phyloP scores from a whole-genome alignment of 2,113 vertebrate genomes.

The Prinia subflava region DNA sequence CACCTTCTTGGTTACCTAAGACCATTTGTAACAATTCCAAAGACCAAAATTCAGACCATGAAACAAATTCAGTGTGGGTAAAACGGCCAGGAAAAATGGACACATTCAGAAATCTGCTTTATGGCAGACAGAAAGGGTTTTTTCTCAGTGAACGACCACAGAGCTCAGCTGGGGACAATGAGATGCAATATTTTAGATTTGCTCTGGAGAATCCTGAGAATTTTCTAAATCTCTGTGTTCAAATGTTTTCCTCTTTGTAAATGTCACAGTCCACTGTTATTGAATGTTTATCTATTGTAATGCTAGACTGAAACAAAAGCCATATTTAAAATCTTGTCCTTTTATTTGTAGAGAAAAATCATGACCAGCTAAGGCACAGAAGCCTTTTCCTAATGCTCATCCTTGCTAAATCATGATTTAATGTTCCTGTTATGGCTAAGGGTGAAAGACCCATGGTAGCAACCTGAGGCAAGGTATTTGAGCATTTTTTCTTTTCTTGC shows the following conservation, averaged over 20 bases:
- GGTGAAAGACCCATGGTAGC: not conserved
- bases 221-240: not conserved
- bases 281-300: slow-evolving; percentile 9
- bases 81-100: not conserved
- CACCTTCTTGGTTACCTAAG: not conserved
- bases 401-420: not conserved
- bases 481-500: not conserved
- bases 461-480: not conserved
- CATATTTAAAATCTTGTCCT: not conserved
- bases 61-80: not conserved
- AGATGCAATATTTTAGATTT: slow-evolving; percentile 17
- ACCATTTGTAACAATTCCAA: not conserved
- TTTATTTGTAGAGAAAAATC: not conserved
- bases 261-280: slow-evolving; percentile 19
- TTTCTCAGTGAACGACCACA: not conserved
- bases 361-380: not conserved
- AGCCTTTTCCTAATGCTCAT: not conserved
- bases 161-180: not conserved
- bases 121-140: not conserved
- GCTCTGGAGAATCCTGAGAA: slow-evolving; percentile 6
- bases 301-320: slow-evolving; percentile 4
- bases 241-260: slow-evolving; percentile 15
- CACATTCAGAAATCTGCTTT: not conserved
- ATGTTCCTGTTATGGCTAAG: not conserved
- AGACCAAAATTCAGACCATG: not conserved